phyloP scores from a whole-genome alignment of 2,888 invertebrate genomes.

The Pyrocoelia pectoralis region DNA sequence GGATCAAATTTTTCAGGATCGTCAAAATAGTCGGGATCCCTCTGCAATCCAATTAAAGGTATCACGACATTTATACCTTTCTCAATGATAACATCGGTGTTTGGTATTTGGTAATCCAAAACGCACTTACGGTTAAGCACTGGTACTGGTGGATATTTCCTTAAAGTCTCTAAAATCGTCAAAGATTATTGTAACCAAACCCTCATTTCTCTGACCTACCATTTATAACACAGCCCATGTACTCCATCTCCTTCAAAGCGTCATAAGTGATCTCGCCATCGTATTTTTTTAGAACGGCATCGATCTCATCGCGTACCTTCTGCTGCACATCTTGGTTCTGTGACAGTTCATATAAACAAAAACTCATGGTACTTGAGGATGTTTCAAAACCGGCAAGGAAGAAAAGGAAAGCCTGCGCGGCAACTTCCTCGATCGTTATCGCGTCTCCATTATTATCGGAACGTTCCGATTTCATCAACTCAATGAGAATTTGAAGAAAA shows the following conservation, averaged over 20 bases:
- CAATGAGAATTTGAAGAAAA: constrained; percentile 62
- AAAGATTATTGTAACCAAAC: background rate
- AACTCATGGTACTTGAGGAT: constrained; percentile 57
- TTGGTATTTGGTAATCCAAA: constrained; percentile 21
- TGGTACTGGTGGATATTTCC: constrained; percentile 34
- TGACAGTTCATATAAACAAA: constrained; percentile 62
- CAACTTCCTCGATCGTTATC: constrained; percentile 29
- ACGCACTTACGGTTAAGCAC: constrained; percentile 18
- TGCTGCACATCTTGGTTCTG: constrained; percentile 59
- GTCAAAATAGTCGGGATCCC: constrained; percentile 25
- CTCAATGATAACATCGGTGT: constrained; percentile 11
- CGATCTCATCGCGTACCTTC: constrained; percentile 58
- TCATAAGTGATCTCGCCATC: constrained; percentile 60
- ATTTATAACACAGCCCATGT: constrained; percentile 59
- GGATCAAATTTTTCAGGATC: constrained; percentile 29
- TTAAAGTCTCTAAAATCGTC: constrained; percentile 34
- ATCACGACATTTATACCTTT: constrained; percentile 18
- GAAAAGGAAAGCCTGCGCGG: constrained; percentile 48
- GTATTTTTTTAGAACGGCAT: constrained; percentile 52
- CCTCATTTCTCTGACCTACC: constrained; percentile 41
- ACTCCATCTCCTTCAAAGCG: constrained; percentile 60
- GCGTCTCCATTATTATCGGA: constrained; percentile 27
- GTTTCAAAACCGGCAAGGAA: constrained; percentile 55
- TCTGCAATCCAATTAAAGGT: constrained; percentile 21
- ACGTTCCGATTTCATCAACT: constrained; percentile 48